Conservation (phyloP, 2,113 vertebrate species). For the Sinocyclocheilus rhinocerous region DNA sequence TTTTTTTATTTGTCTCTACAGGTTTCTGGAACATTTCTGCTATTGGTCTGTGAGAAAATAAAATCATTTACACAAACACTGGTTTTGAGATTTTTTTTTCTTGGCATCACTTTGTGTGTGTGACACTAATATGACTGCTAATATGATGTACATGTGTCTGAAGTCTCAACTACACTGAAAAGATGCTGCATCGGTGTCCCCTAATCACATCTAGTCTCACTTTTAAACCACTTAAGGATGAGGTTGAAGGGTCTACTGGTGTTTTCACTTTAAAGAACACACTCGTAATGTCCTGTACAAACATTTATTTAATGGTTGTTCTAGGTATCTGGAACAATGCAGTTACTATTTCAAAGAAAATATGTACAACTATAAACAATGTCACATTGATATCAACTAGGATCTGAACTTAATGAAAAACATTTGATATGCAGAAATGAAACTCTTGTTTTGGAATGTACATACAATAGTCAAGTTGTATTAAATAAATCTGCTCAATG, state of each 20-base stretch:
- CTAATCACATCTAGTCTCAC: not conserved
- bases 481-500: slow-evolving; percentile 3
- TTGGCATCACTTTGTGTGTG: slow-evolving; percentile 7
- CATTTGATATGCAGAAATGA: slow-evolving; percentile 31
- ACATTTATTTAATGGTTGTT: slow-evolving; percentile 85
- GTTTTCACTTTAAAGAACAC: not conserved
- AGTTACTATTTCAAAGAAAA: slow-evolving; percentile 69
- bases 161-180: not conserved
- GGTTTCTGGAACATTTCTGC: slow-evolving; percentile 9
- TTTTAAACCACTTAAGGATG: not conserved
- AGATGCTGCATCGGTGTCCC: not conserved
- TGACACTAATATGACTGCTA: not conserved
- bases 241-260: not conserved
- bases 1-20: not conserved
- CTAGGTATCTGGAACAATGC: slow-evolving; percentile 85
- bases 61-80: slow-evolving; percentile 35
- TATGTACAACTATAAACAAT: slow-evolving; percentile 47
- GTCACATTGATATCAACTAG: slow-evolving; percentile 49
- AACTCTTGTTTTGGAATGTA: slow-evolving; percentile 6
- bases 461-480: slow-evolving; percentile 43
- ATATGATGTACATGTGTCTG: not conserved
- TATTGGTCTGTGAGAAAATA: not conserved
- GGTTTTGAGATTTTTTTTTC: not conserved
- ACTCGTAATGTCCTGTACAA: slow-evolving; percentile 38
- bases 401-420: slow-evolving; percentile 5